phyloP scores from a whole-genome alignment of 2,888 invertebrate species.

The Saturnia japonica region DNA sequence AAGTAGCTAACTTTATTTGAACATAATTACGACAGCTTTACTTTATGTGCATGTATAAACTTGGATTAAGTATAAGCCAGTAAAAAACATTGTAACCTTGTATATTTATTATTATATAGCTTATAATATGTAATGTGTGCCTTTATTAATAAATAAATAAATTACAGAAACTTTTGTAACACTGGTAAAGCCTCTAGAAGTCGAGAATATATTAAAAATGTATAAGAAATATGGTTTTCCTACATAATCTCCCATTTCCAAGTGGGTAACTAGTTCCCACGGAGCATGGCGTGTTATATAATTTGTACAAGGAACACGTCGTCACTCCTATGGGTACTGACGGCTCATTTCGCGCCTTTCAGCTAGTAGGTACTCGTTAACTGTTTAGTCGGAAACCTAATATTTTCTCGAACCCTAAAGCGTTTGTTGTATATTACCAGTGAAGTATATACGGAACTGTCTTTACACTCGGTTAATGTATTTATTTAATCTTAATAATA shows the following conservation, averaged over 20 bases:
- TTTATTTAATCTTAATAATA: background rate
- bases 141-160: no score
- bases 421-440: background rate
- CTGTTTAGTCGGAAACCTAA: conserved; percentile 13
- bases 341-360: conserved; percentile 22
- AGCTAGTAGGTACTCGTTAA: conserved; percentile 25
- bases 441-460: background rate
- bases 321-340: background rate
- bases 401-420: conserved; percentile 15
- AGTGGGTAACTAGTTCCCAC: conserved; percentile 19
- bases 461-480: background rate
- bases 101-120: no score
- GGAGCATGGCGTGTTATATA: conserved; percentile 31
- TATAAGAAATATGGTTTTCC: background rate
- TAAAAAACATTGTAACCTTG: no score
- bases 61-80: no score
- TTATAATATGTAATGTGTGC: no score
- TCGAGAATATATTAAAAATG: background rate
- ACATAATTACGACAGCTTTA: no score
- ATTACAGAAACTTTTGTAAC: no score
- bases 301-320: conserved; percentile 38
- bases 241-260: background rate
- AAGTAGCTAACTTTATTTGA: no score
- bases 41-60: no score
- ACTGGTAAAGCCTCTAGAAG: no score